phyloP scores from a whole-genome alignment of 1,140 invertebrate species.

The Acromyrmex echinatior region DNA sequence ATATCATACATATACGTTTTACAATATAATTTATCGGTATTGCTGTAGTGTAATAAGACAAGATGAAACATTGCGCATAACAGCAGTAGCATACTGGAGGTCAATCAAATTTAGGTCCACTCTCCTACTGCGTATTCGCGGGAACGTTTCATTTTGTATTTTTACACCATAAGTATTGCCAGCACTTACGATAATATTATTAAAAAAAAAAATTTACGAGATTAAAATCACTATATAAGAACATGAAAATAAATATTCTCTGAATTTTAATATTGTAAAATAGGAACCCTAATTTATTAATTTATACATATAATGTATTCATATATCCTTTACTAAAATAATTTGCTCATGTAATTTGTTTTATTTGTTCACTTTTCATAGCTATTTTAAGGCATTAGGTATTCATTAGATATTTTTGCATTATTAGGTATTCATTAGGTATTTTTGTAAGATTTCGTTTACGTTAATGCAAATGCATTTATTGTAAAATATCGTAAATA shows the following conservation, averaged over 20 bases:
- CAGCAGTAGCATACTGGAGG: no score
- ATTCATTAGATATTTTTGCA: conserved; percentile 45
- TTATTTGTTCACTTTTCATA: neutral
- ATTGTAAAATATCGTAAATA: conserved; percentile 38
- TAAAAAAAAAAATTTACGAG: neutral
- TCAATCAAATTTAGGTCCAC: no score
- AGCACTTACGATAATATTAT: neutral
- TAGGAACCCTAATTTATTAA: conserved; percentile 15
- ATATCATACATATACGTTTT: no score
- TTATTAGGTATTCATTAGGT: conserved; percentile 24
- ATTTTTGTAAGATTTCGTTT: conserved; percentile 40
- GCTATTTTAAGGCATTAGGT: conserved; percentile 26
- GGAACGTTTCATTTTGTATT: no score
- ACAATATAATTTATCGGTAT: no score
- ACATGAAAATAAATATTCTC: neutral
- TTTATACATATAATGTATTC: neutral
- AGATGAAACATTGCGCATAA: no score
- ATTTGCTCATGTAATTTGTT: conserved; percentile 25
- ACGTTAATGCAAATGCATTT: conserved; percentile 40
- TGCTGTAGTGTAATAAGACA: no score
- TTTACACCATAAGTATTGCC: no score
- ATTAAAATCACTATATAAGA: neutral
- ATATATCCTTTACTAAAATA: conserved; percentile 5
- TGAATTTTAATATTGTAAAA: neutral
- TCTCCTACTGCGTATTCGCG: no score